Base-by-base conservation (phyloP, 2,113 vertebrate species). In the Gasterosteus aculeatus region DNA sequence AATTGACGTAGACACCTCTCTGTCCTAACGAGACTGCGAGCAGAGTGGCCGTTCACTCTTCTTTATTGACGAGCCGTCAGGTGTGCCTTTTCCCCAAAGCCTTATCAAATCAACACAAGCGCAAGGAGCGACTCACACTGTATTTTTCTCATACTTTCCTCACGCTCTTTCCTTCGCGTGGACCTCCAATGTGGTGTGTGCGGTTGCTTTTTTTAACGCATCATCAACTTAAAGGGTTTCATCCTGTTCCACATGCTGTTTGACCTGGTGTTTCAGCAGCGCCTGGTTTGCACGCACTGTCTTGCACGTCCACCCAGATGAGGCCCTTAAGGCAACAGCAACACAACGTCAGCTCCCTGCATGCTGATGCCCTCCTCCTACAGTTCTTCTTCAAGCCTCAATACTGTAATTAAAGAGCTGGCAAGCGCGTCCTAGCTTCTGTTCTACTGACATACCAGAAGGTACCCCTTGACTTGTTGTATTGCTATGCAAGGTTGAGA, bases 341-440 rank as follows among this genome's bases (percentile, higher is more conserved):
- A 53, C 73, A 82, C 76, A 78, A 47, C 41, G 73, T 19, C 65
- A 41, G 44, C 85, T 64, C 58, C 47, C 46, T 10, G 18, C 7
- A 0, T 7, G 22, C 46, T 29, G 51, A 14, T 68, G 51, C 72
- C 80, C n/a, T 66, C 26, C n/a, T 61, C 42, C 61, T 78, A 57
- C 51, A 38, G 35, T 58, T 41, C 64, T 75, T 33, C 49, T 59
- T 60, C 10, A 19, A 73, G 77, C 49, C 38, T 61, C 77, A 81
- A 79, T 66, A 65, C 86, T 81, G 62, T 79, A 86, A 87, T 88
- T 86, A 86, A 81, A 85, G 54, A 71, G 39, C 72, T 76, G 26
- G 11, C 35, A 29, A 68, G 80, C 79, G 63, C 11, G 1, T 57
- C 18, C 62, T 29, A 4, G 46, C 63, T 22, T 57, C 54, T 78